A percentile compares a stretch with the other conserved stretches of the same genome.
Conservation (phyloP, 2,113 vertebrate species). For the Zosterops lateralis region DNA sequence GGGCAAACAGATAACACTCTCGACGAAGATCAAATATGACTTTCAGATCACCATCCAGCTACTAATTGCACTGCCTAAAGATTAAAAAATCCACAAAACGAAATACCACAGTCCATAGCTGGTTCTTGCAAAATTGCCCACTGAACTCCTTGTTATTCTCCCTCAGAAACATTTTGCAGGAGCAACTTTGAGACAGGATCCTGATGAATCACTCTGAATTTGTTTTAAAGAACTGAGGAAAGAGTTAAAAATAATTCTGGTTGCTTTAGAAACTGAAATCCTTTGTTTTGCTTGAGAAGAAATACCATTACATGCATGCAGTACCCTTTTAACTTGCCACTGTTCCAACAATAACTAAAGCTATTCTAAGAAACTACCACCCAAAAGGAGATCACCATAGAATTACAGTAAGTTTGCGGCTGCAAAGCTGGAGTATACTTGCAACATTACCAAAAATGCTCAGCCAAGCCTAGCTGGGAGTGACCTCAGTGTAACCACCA, state of each 20-base stretch:
- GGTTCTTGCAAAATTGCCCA: neutral
- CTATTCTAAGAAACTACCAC: slow-evolving; percentile 49
- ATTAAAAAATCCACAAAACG: neutral
- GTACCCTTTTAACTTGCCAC: slow-evolving; percentile 33
- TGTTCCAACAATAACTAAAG: slow-evolving; percentile 51
- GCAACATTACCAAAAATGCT: neutral
- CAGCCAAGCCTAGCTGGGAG: neutral
- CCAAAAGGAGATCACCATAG: slow-evolving; percentile 3
- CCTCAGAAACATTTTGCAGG: neutral
- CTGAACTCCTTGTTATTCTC: neutral
- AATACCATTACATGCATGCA: slow-evolving; percentile 22
- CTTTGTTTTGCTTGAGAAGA: slow-evolving; percentile 48
- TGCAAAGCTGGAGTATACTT: neutral
- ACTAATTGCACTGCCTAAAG: neutral
- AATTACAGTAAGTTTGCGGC: neutral
- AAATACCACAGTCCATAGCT: neutral
- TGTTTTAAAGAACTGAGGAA: slow-evolving; percentile 26
- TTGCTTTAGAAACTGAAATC: slow-evolving; percentile 50
- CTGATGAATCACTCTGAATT: neutral
- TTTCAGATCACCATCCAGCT: neutral
- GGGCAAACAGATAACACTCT: neutral
- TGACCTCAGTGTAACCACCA: neutral
- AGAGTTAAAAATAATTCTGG: slow-evolving; percentile 51
- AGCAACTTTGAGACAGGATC: neutral
- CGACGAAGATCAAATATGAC: neutral